Percentiles rank a stretch among this genome's conserved stretches.
These are phyloP conservation scores for Ramphastos sulfuratus DNA, from an alignment of 2,113 vertebrate genomes.

Conservation along the genomic window DNA sequence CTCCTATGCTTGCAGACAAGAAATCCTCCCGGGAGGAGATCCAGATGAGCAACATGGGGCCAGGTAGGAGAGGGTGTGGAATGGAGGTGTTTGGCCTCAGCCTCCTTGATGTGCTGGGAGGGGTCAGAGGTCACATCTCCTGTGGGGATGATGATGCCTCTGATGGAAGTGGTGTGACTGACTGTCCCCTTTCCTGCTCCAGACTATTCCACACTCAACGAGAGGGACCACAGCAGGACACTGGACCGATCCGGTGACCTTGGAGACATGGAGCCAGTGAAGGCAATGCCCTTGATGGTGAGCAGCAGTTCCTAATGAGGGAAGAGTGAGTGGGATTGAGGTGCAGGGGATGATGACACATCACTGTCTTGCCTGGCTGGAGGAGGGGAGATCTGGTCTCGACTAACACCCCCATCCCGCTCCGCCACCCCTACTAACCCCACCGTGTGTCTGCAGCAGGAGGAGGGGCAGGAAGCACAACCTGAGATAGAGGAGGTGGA, in stretches of 20 bases:
- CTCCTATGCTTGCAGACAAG: constrained; percentile 76
- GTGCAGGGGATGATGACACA: not conserved
- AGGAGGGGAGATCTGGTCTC: not conserved
- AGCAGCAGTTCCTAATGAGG: not conserved
- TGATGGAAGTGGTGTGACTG: rapidly evolving
- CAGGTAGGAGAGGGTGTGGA: constrained; percentile 76
- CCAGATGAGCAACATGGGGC: constrained; percentile 92
- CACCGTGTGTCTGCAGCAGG: constrained; percentile 74
- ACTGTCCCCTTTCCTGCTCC: not conserved
- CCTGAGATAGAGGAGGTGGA: constrained; percentile 73
- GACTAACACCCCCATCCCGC: not conserved
- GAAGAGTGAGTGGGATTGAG: not conserved
- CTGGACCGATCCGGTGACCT: constrained; percentile 87
- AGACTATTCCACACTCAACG: constrained; percentile 88
- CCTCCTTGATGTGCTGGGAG: not conserved
- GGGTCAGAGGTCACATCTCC: not conserved
- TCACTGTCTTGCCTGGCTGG: not conserved
- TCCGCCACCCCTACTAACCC: constrained; percentile 64
- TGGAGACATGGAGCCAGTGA: constrained; percentile 82
- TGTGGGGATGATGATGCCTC: not conserved
- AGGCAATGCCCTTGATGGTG: constrained; percentile 80
- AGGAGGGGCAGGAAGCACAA: constrained; percentile 74
- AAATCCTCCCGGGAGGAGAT: constrained; percentile 91
- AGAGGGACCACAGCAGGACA: constrained; percentile 88
- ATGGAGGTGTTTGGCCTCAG: not conserved